Base-by-base conservation (phyloP, 2,888 invertebrate genomes). In the Dione vanillae region DNA sequence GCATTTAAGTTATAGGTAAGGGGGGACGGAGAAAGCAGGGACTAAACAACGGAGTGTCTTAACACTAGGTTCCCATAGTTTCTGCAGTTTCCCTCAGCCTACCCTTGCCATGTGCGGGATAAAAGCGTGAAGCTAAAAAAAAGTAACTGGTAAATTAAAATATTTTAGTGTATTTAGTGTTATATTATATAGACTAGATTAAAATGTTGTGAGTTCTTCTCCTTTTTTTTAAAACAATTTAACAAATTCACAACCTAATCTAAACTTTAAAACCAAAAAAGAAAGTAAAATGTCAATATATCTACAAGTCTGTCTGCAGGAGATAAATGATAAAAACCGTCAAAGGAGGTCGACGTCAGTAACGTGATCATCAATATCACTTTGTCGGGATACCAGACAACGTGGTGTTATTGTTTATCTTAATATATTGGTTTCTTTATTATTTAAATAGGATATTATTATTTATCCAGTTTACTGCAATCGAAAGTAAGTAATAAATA, bases 351-450 rank as follows among this genome's bases (percentile, higher is more conserved):
- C 64, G 65, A 65, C 66, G 64, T 69, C 62, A 61, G 69, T 59
- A 43, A 52, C 64, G 59, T 41, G 16, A 43, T 59, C 72, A 72
- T 74, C 65, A 74, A 74, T 74, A 66, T 74, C 72, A 74, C 69
- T 72, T 69, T 70, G 45, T 40, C 35, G 35, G 16, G 54, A 69
- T 40, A 51, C 19, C 64, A 37, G 40, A 19, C 14, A n/a, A 37
- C 64, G 14, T 49, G 51, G 40, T 49, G 35, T 37, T 64, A 49
- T 40, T 64, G 19, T 35, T 37, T 16, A 47, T 37, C 37, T 19
- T 64, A 49, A 64, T 49, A 37, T 49, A 64, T 37, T 14, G 9
- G 16, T 11, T 49, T 64, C 2, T 14, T 64, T 9, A 35, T 40
- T 5, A 64, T 37, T 49, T 16, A 64, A 43, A 45, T 49, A 16